A percentile compares a stretch with the other conserved stretches of the same genome.
Evolutionary conservation across 1,140 invertebrate species (phyloP).

Genomic region (Platorchestia sp.): DNA sequence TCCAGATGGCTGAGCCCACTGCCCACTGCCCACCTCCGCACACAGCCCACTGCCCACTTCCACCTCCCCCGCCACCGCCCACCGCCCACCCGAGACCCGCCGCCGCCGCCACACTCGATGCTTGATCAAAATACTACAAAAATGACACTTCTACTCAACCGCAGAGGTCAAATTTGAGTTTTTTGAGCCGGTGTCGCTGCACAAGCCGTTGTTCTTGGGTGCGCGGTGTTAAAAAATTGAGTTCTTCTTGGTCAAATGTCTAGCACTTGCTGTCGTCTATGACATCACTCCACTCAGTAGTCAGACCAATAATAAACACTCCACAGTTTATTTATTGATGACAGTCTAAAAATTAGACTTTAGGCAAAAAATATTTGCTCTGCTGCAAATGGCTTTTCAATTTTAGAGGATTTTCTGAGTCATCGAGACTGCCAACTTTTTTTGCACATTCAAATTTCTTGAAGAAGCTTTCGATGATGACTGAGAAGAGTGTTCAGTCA

Average conservation of each 20-base stretch:
- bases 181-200: too few relatives aligned
- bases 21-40: background rate
- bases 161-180: too few relatives aligned
- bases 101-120: slow-evolving; percentile 35
- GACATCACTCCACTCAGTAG: background rate
- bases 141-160: too few relatives aligned
- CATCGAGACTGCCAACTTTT: background rate
- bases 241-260: background rate
- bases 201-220: background rate
- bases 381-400: background rate
- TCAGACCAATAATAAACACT: background rate
- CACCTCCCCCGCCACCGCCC: background rate
- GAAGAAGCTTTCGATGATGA: background rate
- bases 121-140: background rate
- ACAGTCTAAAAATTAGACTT: background rate
- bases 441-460: background rate
- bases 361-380: background rate
- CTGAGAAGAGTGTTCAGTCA: background rate
- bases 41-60: slow-evolving; percentile 23
- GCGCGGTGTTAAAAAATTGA: too few relatives aligned
- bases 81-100: slow-evolving; percentile 37
- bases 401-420: background rate
- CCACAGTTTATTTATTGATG: background rate
- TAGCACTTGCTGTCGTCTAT: background rate
- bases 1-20: slow-evolving; percentile 40